phyloP scores from a whole-genome alignment of 2,888 invertebrate genomes.

The Atherix ibis region DNA sequence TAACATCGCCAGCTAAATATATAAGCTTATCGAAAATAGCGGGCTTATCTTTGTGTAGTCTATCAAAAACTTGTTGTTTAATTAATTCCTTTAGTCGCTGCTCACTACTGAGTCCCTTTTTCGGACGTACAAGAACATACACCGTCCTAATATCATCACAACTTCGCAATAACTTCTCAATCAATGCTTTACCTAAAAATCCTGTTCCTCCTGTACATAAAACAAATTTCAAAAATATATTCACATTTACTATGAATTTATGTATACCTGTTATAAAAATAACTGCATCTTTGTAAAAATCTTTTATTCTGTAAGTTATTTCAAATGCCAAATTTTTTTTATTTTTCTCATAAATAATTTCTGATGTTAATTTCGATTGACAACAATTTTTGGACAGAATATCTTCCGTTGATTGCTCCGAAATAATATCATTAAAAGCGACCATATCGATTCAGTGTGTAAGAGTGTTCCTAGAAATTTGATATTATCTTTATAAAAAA shows the following conservation, averaged over 20 bases:
- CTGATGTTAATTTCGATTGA: no score
- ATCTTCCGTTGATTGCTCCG: no score
- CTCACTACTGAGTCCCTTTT: conserved; percentile 50
- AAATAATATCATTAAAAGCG: no score
- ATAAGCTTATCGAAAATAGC: conserved; percentile 49
- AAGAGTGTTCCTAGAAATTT: no score
- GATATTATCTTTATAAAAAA: no score
- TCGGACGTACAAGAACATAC: conserved; percentile 65
- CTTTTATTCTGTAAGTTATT: no score
- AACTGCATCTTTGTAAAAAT: conserved; percentile 21
- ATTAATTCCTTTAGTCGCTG: conserved; percentile 58
- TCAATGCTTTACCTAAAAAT: conserved; percentile 84
- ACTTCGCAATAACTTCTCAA: conserved; percentile 81
- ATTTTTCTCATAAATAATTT: no score
- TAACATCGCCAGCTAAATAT: conserved; percentile 61
- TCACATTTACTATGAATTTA: not conserved
- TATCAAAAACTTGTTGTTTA: conserved; percentile 60
- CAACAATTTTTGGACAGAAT: no score
- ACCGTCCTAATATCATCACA: conserved; percentile 64
- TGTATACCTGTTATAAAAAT: conserved; percentile 24
- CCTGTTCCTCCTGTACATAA: conserved; percentile 57
- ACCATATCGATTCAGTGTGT: no score
- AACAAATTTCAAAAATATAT: conserved; percentile 22
- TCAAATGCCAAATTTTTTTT: no score
- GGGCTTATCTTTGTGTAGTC: conserved; percentile 45